phyloP scores from a whole-genome alignment of 2,113 vertebrate species.

The Arothron firmamentum region DNA sequence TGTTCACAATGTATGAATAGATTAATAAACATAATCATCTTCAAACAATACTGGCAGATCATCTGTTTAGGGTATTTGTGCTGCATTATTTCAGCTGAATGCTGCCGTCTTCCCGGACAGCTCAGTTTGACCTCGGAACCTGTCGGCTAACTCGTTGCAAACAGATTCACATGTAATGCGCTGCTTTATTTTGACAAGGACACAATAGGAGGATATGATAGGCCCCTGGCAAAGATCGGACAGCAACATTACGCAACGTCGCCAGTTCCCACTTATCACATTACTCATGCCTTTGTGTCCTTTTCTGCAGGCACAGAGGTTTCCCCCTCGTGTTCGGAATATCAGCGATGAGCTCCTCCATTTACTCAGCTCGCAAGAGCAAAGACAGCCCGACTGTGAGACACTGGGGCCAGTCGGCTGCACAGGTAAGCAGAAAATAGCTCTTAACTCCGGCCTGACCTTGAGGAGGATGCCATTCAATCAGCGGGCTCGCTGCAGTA shows the following conservation, averaged over 20 bases:
- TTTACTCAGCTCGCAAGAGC: slow-evolving; percentile 54
- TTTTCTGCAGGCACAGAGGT: slow-evolving; percentile 60
- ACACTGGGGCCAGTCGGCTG: slow-evolving; percentile 61
- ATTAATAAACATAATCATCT: slow-evolving; percentile 17
- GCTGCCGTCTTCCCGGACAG: slow-evolving; percentile 7
- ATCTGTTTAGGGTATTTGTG: slow-evolving; percentile 11
- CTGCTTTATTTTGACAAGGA: slow-evolving; percentile 46
- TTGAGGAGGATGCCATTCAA: slow-evolving; percentile 69
- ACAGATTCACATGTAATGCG: slow-evolving; percentile 37
- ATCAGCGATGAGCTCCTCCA: slow-evolving; percentile 58
- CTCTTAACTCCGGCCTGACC: slow-evolving; percentile 67
- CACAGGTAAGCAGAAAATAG: slow-evolving; percentile 74
- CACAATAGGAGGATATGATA: slow-evolving; percentile 49
- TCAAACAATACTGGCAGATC: slow-evolving; percentile 6
- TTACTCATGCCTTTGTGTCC: slow-evolving; percentile 63
- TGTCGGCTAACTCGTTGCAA: slow-evolving; percentile 19
- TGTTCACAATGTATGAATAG: no score
- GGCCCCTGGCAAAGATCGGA: slow-evolving; percentile 34
- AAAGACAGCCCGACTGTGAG: slow-evolving; percentile 62
- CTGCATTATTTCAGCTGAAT: slow-evolving; percentile 24
- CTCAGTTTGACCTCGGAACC: slow-evolving; percentile 43
- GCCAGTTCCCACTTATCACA: slow-evolving; percentile 50
- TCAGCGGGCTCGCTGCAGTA: slow-evolving; percentile 58
- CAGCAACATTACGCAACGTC: slow-evolving; percentile 45
- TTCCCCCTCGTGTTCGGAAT: slow-evolving; percentile 67